Conservation (phyloP, 2,888 invertebrate species). For the Zygaena filipendulae region DNA sequence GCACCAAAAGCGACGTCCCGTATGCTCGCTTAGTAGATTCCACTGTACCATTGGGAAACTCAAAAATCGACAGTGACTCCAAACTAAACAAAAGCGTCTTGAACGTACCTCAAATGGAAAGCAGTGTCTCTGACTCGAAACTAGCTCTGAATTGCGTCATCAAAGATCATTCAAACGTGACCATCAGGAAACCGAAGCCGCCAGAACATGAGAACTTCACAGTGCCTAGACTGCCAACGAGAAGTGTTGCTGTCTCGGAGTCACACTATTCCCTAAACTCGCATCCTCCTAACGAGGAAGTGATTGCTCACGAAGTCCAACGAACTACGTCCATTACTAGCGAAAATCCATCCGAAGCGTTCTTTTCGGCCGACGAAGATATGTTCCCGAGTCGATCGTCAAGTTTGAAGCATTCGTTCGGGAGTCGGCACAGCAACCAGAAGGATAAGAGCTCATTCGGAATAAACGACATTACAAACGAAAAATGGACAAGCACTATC, state of each 20-base stretch:
- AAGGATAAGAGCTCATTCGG: constrained; percentile 69
- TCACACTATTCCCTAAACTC: constrained; percentile 75
- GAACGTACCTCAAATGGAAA: constrained; percentile 74
- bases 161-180: constrained; percentile 49
- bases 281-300: constrained; percentile 68
- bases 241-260: constrained; percentile 71
- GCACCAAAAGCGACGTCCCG: constrained; percentile 75
- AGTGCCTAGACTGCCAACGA: constrained; percentile 50
- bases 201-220: constrained; percentile 36
- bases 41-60: constrained; percentile 61
- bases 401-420: constrained; percentile 73
- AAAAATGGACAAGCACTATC: constrained; percentile 48
- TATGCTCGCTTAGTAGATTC: constrained; percentile 83
- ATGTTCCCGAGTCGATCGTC: constrained; percentile 76
- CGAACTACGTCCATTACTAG: constrained; percentile 89
- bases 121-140: constrained; percentile 88
- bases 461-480: constrained; percentile 46
- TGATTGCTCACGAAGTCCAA: constrained; percentile 73
- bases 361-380: constrained; percentile 95
- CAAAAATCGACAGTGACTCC: constrained; percentile 78
- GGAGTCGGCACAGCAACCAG: constrained; percentile 52
- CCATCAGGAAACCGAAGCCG: constrained; percentile 31
- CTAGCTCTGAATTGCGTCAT: constrained; percentile 81
- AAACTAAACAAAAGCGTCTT: constrained; percentile 70
- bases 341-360: constrained; percentile 91